Conservation (phyloP, 30 jellyfish, hydroid and myxozoan species). For the Aurelia aurita region DNA sequence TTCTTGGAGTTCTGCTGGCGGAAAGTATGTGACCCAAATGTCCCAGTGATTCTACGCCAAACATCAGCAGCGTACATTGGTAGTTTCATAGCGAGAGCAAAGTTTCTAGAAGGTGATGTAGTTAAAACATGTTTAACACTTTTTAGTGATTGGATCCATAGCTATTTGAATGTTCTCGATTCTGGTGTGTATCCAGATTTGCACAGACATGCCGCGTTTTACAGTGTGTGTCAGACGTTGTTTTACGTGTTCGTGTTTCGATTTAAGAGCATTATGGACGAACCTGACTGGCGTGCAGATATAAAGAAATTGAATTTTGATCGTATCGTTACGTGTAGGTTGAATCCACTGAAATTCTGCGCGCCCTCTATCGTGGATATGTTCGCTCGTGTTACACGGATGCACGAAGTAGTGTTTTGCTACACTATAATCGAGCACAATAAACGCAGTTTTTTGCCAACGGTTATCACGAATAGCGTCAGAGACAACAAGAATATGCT, state of each 20-base stretch:
- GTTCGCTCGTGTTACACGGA: slow-evolving; percentile 93
- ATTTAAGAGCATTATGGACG: slow-evolving; percentile 41
- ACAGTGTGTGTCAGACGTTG: slow-evolving; percentile 84
- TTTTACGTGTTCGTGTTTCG: slow-evolving; percentile 83
- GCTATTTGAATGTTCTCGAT: slow-evolving; percentile 76
- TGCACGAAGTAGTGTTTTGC: slow-evolving; percentile 90
- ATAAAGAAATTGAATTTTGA: slow-evolving; percentile 66
- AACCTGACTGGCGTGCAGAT: slow-evolving; percentile 60
- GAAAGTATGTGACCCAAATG: slow-evolving; percentile 74
- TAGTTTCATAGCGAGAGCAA: slow-evolving; percentile 85
- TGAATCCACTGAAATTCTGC: slow-evolving; percentile 88
- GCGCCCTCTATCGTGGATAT: slow-evolving; percentile 76
- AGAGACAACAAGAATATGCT: slow-evolving; percentile 49
- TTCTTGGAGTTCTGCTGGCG: slow-evolving; percentile 85
- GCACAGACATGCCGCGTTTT: slow-evolving; percentile 72
- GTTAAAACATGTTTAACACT: slow-evolving; percentile 35
- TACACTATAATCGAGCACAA: slow-evolving; percentile 91
- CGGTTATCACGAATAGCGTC: slow-evolving; percentile 7
- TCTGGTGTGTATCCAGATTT: slow-evolving; percentile 68
- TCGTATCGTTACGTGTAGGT: slow-evolving; percentile 68
- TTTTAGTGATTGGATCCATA: slow-evolving; percentile 75
- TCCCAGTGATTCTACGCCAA: slow-evolving; percentile 71
- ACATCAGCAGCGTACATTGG: slow-evolving; percentile 80
- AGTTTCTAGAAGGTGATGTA: slow-evolving; percentile 31
- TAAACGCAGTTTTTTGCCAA: slow-evolving; percentile 60